Evolutionary conservation across 2,797 vertebrate species (phyloP).

Genomic region (Phataginus tetradactyla): DNA sequence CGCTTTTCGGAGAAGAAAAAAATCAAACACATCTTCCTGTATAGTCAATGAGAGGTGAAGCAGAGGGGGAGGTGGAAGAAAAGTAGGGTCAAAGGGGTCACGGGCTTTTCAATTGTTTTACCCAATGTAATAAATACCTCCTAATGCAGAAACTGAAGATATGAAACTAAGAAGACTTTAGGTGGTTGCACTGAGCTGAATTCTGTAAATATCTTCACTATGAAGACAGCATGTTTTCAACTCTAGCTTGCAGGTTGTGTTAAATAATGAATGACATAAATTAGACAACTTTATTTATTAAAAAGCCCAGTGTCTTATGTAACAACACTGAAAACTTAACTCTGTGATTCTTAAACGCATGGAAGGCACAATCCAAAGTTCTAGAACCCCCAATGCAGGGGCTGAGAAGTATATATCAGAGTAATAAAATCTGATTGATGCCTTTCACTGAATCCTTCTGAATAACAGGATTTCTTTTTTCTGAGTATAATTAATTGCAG

Average conservation of each 20-base stretch:
- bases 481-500: slow-evolving; percentile 82
- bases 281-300: slow-evolving; percentile 85
- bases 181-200: neutral
- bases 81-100: slow-evolving; percentile 19
- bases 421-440: slow-evolving; percentile 40
- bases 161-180: slow-evolving; percentile 56
- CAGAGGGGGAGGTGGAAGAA: neutral
- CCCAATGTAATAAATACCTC: slow-evolving; percentile 48
- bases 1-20: slow-evolving; percentile 68
- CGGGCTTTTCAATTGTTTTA: slow-evolving; percentile 18
- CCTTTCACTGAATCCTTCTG: slow-evolving; percentile 55
- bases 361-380: slow-evolving; percentile 73
- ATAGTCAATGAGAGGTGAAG: slow-evolving; percentile 31
- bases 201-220: neutral
- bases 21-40: slow-evolving; percentile 66
- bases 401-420: slow-evolving; percentile 63
- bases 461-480: slow-evolving; percentile 67
- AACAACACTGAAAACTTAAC: slow-evolving; percentile 80
- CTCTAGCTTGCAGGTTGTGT: slow-evolving; percentile 73
- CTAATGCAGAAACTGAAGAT: neutral
- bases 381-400: slow-evolving; percentile 57
- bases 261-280: slow-evolving; percentile 87
- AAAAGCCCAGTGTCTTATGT: slow-evolving; percentile 83
- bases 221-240: slow-evolving; percentile 70
- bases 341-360: slow-evolving; percentile 79